Conservation (phyloP, 23 tunicate genomes). For the Phallusia fumigata region DNA sequence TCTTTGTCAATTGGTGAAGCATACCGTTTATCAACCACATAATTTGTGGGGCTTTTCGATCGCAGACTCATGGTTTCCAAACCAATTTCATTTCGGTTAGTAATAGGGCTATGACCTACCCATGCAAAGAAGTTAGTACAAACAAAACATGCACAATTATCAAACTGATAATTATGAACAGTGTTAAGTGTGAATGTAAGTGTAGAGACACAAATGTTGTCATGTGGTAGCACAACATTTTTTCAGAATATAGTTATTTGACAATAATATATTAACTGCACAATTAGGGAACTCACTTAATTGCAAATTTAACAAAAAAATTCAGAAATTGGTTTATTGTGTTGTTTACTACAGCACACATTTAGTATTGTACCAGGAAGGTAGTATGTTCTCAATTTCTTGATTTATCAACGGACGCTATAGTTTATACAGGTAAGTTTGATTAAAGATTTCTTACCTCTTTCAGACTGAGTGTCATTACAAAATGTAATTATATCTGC, state of each 20-base stretch:
- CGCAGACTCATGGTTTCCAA: constrained; percentile 51
- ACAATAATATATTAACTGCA: too few relatives aligned
- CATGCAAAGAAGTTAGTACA: constrained; percentile 8
- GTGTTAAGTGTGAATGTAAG: too few relatives aligned
- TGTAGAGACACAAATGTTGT: too few relatives aligned
- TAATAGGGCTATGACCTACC: constrained; percentile 9
- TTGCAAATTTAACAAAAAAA: too few relatives aligned
- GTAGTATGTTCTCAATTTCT: too few relatives aligned
- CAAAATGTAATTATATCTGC: constrained; percentile 65
- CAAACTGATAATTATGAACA: constrained; percentile 25
- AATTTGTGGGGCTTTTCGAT: constrained; percentile 37
- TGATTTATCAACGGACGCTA: too few relatives aligned
- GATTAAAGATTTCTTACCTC: constrained; percentile 33
- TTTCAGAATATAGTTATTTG: too few relatives aligned
- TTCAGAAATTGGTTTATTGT: too few relatives aligned
- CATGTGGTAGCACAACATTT: too few relatives aligned
- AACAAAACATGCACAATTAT: neutral
- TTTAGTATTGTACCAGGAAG: too few relatives aligned
- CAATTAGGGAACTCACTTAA: too few relatives aligned
- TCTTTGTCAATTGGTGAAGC: constrained; percentile 52
- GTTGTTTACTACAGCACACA: too few relatives aligned
- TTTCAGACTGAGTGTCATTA: constrained; percentile 55
- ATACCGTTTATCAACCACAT: constrained; percentile 18
- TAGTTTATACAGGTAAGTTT: neutral
- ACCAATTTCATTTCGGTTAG: constrained; percentile 22